Base-by-base conservation (phyloP, 2,888 invertebrate genomes). In the Polydrusus tereticollis region DNA sequence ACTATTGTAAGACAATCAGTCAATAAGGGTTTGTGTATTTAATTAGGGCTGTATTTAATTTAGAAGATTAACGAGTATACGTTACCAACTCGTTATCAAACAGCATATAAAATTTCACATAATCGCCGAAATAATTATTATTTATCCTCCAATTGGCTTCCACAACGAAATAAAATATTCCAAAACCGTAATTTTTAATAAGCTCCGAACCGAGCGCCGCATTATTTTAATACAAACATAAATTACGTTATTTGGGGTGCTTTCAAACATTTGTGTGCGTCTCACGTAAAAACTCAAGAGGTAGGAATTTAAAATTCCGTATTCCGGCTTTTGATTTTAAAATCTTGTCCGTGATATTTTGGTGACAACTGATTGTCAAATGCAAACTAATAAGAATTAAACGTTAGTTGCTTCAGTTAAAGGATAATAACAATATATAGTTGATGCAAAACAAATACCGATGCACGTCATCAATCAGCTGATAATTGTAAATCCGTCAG, bases 111-210 rank as follows among this genome's bases (percentile, higher is more conserved):
- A 18, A 45, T 20, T 18, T 20, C 3, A 45, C 20, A 20, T 20
- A 20, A 18, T 18, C 1, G 10, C 18, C 45, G 8, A 21, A 45
- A 21, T 45, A 45, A 45, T 45, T 20, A 20, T 43, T 14, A 43
- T 66, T 26, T 33, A 45, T 16, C 16, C 26, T 23, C 12, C 16
- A 57, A 58, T 66, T 57, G 23, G 43, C 16, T 26, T 18, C 16
- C 41, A 66, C 29, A 57, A 58, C 7, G 47, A 55, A 57, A 66
- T 58, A 66, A 47, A 67, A 67, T 67, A 67, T 59, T 67, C 57
- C 43, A 14, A 8, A 62, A 47, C 14, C 18, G 26, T 62, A 62
- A 33, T 62, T 16, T 16, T 16, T 62, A 50, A 50, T 50, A 23
- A 23, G 14, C 23, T 14, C 16, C 10, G 43, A n/a, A 14, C 26